phyloP scores from a whole-genome alignment of 2,113 vertebrate species.

The Nestor notabilis region DNA sequence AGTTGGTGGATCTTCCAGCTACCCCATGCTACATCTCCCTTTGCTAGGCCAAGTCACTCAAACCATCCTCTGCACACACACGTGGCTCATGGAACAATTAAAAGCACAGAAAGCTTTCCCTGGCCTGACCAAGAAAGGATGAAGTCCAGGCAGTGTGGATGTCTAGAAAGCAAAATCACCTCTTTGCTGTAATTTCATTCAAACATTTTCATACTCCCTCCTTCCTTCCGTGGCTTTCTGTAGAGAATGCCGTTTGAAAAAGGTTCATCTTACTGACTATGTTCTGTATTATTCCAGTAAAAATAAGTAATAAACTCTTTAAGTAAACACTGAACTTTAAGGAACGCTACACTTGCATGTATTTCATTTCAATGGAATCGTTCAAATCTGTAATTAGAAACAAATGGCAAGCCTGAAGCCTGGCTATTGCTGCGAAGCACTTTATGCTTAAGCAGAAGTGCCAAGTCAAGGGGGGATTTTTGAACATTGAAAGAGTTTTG shows the following conservation, averaged over 20 bases:
- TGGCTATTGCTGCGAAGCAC: background rate
- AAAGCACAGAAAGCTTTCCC: background rate
- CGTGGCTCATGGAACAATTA: background rate
- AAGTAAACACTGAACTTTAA: conserved; percentile 54
- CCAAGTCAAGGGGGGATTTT: background rate
- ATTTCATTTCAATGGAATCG: conserved; percentile 45
- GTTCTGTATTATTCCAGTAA: conserved; percentile 54
- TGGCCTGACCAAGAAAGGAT: background rate
- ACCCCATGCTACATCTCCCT: background rate
- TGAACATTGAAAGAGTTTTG: background rate
- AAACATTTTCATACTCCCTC: conserved; percentile 11
- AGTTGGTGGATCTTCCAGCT: background rate
- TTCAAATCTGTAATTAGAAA: conserved; percentile 58
- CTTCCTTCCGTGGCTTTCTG: conserved; percentile 20
- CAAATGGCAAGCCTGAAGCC: conserved; percentile 5
- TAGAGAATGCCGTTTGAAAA: conserved; percentile 9
- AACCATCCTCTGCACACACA: background rate
- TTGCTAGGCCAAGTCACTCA: background rate
- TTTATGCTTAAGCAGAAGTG: background rate
- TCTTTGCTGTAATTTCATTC: conserved; percentile 44
- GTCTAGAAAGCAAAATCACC: conserved; percentile 32
- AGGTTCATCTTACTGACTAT: conserved; percentile 42
- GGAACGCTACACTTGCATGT: conserved; percentile 38
- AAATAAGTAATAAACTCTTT: conserved; percentile 67
- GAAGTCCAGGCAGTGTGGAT: background rate